Percentiles rank a stretch among this genome's conserved stretches.
Evolutionary conservation across 2,113 vertebrate species (phyloP).

Genomic region (Toxostoma redivivum): DNA sequence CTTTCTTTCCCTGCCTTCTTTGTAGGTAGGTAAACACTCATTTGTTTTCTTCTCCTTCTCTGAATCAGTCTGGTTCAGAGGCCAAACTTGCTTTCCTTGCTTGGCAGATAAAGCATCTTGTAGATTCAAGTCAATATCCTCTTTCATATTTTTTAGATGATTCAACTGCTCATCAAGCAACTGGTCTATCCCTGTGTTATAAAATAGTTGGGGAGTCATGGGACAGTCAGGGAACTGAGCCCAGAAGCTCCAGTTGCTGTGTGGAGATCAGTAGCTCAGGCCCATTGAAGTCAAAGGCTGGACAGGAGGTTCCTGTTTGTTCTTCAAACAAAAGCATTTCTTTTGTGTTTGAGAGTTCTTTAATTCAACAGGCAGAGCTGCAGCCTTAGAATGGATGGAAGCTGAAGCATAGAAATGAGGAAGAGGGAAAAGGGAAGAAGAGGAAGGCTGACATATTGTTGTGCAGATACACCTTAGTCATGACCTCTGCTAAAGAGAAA

Average conservation of each 20-base stretch:
- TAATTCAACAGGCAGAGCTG: neutral
- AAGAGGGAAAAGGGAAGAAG: neutral
- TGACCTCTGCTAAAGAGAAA: neutral
- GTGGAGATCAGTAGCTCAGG: neutral
- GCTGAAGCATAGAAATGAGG: neutral
- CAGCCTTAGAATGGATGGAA: neutral
- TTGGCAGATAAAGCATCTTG: neutral
- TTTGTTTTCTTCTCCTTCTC: neutral
- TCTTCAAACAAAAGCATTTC: neutral
- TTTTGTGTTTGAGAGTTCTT: neutral
- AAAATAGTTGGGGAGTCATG: constrained; percentile 12
- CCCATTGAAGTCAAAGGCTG: neutral
- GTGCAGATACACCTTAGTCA: neutral
- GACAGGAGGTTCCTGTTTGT: neutral
- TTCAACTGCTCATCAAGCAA: constrained; percentile 1
- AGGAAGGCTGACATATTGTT: neutral
- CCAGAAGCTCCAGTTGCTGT: constrained; percentile 12
- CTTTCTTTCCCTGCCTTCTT: neutral
- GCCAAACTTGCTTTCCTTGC: neutral
- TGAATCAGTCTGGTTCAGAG: neutral
- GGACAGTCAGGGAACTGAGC: neutral
- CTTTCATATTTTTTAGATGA: constrained; percentile 15
- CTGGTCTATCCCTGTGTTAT: neutral
- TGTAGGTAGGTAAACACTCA: neutral
- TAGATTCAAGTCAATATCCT: constrained; percentile 6